phyloP scores from a whole-genome alignment of 2,888 invertebrate species.

The Molorchus minor region DNA sequence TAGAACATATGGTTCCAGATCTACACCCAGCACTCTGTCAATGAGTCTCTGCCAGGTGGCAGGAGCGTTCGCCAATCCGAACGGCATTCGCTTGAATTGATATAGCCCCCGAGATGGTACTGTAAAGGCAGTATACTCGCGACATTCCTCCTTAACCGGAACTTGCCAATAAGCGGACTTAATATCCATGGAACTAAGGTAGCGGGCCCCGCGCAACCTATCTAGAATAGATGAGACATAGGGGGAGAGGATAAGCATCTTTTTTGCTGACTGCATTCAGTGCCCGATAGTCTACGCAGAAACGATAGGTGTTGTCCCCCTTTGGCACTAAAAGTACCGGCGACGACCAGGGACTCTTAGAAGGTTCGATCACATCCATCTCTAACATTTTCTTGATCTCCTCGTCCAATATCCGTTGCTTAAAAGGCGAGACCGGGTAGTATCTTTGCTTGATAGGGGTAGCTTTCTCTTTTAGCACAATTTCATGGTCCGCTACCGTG shows the following conservation, averaged over 20 bases:
- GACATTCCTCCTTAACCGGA: conserved; percentile 7
- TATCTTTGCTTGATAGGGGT: conserved; percentile 20
- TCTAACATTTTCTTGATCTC: conserved; percentile 9
- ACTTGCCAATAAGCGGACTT: conserved; percentile 24
- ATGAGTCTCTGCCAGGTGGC: conserved; percentile 26
- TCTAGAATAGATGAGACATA: conserved; percentile 28
- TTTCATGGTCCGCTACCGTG: neutral
- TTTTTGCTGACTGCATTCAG: conserved; percentile 18
- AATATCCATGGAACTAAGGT: conserved; percentile 22
- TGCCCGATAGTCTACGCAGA: conserved; percentile 23
- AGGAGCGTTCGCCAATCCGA: conserved; percentile 18
- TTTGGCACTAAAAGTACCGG: conserved; percentile 21
- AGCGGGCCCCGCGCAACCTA: conserved; percentile 17
- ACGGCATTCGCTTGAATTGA: conserved; percentile 27
- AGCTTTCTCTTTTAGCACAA: neutral
- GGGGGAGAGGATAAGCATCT: conserved; percentile 22
- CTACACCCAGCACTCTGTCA: conserved; percentile 24
- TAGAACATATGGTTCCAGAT: conserved; percentile 9
- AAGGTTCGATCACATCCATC: conserved; percentile 21
- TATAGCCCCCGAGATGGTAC: conserved; percentile 11
- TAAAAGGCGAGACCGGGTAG: conserved; percentile 16
- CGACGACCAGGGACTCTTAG: conserved; percentile 23
- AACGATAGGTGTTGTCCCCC: conserved; percentile 14
- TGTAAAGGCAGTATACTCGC: conserved; percentile 27
- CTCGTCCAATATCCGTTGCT: conserved; percentile 13